Evolutionary conservation across 2,797 vertebrate genomes (phyloP).

Genomic region (Bryconaethiops microstoma): DNA sequence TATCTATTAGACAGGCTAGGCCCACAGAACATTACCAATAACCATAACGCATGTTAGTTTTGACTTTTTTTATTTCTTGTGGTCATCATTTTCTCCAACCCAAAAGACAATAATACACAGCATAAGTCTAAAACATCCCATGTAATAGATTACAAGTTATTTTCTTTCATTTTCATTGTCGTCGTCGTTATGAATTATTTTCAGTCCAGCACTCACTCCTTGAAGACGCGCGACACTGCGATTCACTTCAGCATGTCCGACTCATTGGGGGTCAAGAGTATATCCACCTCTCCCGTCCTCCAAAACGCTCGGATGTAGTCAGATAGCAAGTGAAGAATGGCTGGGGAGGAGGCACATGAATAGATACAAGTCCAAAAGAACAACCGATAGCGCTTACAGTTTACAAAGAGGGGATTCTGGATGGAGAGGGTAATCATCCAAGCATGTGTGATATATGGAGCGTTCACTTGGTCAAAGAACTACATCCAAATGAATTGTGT

Average conservation of each 20-base stretch:
- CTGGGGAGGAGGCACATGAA: constrained; percentile 57
- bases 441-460: constrained; percentile 64
- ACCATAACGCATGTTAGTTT: constrained; percentile 74
- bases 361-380: constrained; percentile 67
- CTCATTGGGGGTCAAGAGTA: constrained; percentile 72
- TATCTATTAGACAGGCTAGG: no score
- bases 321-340: constrained; percentile 61
- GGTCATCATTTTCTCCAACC: constrained; percentile 96
- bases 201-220: constrained; percentile 84
- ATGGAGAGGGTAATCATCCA: constrained; percentile 63
- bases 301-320: constrained; percentile 57
- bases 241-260: constrained; percentile 85
- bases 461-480: constrained; percentile 56
- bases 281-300: constrained; percentile 50
- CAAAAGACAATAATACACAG: constrained; percentile 98
- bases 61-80: constrained; percentile 89
- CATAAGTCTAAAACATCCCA: constrained; percentile 98
- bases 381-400: constrained; percentile 63
- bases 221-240: constrained; percentile 79
- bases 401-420: constrained; percentile 62
- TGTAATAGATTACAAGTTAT: constrained; percentile 93
- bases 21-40: no score
- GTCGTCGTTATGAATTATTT: constrained; percentile 68
- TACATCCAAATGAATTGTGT: constrained; percentile 62
- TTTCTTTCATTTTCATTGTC: constrained; percentile 68